A percentile compares a stretch with the other conserved stretches of the same genome.
These are phyloP conservation scores for Octonoba sinensis DNA, from an alignment of 2,888 invertebrate genomes.

Conservation along the genomic window DNA sequence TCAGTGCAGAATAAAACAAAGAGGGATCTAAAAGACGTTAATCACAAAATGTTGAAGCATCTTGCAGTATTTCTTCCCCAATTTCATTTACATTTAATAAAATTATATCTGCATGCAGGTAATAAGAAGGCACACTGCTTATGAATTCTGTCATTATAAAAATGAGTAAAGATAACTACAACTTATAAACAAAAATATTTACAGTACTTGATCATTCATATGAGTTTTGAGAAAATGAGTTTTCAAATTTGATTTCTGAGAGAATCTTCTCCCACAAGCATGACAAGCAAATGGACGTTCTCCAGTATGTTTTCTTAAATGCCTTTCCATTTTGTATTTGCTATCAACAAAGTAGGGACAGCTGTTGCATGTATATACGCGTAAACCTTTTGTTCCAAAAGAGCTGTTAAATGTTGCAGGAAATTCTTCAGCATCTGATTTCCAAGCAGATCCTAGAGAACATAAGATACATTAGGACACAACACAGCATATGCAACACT, in stretches of 20 bases:
- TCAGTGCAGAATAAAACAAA: too few relatives aligned
- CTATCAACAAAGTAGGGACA: constrained; percentile 6
- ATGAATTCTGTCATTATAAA: too few relatives aligned
- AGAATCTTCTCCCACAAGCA: constrained; percentile 31
- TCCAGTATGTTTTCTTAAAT: constrained; percentile 48
- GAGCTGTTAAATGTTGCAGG: neutral
- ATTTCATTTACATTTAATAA: too few relatives aligned
- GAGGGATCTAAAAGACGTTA: too few relatives aligned
- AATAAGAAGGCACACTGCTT: too few relatives aligned
- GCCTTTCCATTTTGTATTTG: constrained; percentile 17
- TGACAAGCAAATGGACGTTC: constrained; percentile 41
- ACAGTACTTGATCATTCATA: neutral
- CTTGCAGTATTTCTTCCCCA: too few relatives aligned
- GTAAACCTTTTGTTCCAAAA: neutral
- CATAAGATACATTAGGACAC: neutral
- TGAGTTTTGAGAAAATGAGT: constrained; percentile 6
- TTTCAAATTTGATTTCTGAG: constrained; percentile 30
- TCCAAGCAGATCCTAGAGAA: neutral
- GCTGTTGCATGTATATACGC: neutral
- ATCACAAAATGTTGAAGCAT: too few relatives aligned
- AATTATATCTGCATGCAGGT: too few relatives aligned
- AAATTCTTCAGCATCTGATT: too few relatives aligned
- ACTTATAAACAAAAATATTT: too few relatives aligned
- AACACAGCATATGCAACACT: too few relatives aligned
- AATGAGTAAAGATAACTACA: too few relatives aligned